These are phyloP conservation scores for Okapia johnstoni DNA, from an alignment of 2,113 vertebrate genomes.

Conservation along the genomic window DNA sequence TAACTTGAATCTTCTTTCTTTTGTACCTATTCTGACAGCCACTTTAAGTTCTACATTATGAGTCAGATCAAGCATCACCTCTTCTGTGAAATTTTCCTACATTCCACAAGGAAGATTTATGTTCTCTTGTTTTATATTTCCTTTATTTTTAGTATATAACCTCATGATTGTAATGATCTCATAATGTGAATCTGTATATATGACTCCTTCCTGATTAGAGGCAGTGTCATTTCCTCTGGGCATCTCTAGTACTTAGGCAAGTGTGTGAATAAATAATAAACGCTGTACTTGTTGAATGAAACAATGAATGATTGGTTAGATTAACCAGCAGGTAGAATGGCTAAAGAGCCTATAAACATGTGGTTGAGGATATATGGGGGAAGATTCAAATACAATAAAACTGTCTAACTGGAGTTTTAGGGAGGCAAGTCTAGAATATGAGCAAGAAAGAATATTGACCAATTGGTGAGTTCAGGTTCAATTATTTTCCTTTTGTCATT, in stretches of 20 bases:
- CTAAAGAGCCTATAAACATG: background rate
- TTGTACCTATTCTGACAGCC: background rate
- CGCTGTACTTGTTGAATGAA: background rate
- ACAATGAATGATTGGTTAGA: background rate
- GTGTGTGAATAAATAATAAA: background rate
- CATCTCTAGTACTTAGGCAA: background rate
- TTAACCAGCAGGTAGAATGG: background rate
- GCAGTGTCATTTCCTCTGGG: background rate
- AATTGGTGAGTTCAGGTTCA: background rate
- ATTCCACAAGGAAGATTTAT: background rate
- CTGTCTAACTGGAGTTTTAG: background rate
- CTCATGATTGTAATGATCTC: background rate
- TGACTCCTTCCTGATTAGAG: background rate
- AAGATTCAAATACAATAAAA: background rate
- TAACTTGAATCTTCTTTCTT: constrained; percentile 5
- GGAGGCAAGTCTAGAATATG: background rate
- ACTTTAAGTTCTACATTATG: background rate
- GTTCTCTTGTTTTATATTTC: constrained; percentile 14
- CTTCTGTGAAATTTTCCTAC: background rate
- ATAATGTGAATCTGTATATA: background rate
- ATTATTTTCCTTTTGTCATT: background rate
- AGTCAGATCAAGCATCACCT: background rate
- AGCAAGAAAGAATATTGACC: background rate
- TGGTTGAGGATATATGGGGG: background rate
- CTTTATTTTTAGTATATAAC: background rate